phyloP scores from a whole-genome alignment of 1,140 invertebrate species.

The Drosophila lacteicornis region DNA sequence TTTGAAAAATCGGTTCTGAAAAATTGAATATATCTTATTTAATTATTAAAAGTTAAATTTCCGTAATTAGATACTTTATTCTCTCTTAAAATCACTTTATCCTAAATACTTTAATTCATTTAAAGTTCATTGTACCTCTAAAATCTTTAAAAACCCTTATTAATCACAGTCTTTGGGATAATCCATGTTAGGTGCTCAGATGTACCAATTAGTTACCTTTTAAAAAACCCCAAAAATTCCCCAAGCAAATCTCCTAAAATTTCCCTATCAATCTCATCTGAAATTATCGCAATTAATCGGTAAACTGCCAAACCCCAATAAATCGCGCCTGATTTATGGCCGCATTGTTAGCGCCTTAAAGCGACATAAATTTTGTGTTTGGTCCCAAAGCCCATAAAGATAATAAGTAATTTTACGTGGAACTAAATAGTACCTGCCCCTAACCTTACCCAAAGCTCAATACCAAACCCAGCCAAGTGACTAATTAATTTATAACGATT shows the following conservation, averaged over 20 bases:
- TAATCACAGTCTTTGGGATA: neutral
- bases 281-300: constrained; percentile 30
- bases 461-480: constrained; percentile 5
- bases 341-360: constrained; percentile 41
- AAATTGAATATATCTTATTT: no score
- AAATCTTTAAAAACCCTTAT: neutral
- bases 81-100: neutral
- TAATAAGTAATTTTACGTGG: constrained; percentile 6
- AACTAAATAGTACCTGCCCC: constrained; percentile 20
- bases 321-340: constrained; percentile 64
- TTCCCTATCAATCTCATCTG: constrained; percentile 1
- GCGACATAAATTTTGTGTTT: constrained; percentile 60
- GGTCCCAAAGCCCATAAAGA: constrained; percentile 47
- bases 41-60: neutral
- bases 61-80: neutral
- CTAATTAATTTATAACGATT: constrained; percentile 53
- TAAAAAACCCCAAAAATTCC: neutral
- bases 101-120: neutral
- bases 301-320: constrained; percentile 14
- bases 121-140: neutral
- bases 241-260: neutral
- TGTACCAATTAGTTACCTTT: neutral
- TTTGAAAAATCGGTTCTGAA: neutral
- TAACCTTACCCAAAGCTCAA: constrained; percentile 3
- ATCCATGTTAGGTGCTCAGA: neutral